These are phyloP conservation scores for Epizoanthus fatuus DNA, from an alignment of 92 coral and sea anemone species.

Conservation along the genomic window DNA sequence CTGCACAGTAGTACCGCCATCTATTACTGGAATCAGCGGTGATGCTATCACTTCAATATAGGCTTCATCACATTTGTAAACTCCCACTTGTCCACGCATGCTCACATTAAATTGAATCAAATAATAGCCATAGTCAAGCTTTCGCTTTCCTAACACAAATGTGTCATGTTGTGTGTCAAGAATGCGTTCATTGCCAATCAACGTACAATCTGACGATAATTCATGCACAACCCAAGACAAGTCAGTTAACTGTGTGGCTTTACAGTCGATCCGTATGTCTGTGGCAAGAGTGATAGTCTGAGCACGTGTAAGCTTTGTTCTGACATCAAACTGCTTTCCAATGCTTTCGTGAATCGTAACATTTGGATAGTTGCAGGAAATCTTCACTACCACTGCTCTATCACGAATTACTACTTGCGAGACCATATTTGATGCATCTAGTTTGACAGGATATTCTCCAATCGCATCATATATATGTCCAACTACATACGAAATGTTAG, in stretches of 20 bases:
- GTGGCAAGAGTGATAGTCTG: conserved; percentile 36
- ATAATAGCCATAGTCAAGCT: conserved; percentile 65
- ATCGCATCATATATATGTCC: conserved; percentile 55
- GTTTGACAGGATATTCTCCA: conserved; percentile 45
- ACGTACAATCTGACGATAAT: conserved; percentile 12
- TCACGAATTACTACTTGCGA: conserved; percentile 42
- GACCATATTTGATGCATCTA: conserved; percentile 74
- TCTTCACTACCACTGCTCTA: conserved; percentile 62
- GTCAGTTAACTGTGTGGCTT: conserved; percentile 67
- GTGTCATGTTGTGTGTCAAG: conserved; percentile 36
- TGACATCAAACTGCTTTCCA: conserved; percentile 31
- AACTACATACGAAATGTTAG: conserved; percentile 26
- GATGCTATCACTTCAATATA: conserved; percentile 59
- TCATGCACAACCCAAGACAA: conserved; percentile 50
- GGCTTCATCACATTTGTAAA: conserved; percentile 57
- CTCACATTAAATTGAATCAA: conserved; percentile 62
- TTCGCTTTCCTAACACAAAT: conserved; percentile 36
- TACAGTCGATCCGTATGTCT: conserved; percentile 57
- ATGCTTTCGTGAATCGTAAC: conserved; percentile 53
- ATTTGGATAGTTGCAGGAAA: conserved; percentile 78
- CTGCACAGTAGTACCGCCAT: conserved; percentile 53
- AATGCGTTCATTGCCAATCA: conserved; percentile 7
- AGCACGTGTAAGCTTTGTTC: conserved; percentile 48
- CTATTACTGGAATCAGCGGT: conserved; percentile 56
- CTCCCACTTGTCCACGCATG: conserved; percentile 75